These are phyloP conservation scores for Leptatherina wallacei DNA, from an alignment of 2,797 vertebrate species.

Conservation along the genomic window DNA sequence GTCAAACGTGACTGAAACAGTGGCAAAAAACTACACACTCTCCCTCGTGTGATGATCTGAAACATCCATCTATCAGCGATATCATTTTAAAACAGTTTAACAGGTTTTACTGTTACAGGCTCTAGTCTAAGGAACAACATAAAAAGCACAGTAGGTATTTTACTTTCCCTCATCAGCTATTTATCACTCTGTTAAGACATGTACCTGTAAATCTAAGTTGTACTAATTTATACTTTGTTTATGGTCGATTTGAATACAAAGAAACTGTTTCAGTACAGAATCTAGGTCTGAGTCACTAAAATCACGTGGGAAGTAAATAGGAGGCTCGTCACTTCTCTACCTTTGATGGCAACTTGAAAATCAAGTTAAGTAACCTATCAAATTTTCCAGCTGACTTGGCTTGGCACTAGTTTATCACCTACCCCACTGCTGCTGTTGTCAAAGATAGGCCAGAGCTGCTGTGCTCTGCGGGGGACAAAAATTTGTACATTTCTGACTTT, in stretches of 20 bases:
- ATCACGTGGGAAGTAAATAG: not conserved
- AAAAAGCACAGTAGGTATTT: not conserved
- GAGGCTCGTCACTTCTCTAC: not conserved
- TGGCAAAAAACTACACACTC: not conserved
- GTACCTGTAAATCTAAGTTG: not conserved
- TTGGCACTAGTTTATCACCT: not conserved
- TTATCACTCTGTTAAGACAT: not conserved
- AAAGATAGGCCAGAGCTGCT: not conserved
- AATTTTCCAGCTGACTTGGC: not conserved
- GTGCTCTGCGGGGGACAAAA: not conserved
- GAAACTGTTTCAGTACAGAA: not conserved
- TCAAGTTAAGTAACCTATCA: not conserved
- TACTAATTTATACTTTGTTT: not conserved
- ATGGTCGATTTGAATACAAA: not conserved
- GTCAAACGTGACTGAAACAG: not conserved
- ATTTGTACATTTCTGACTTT: constrained; percentile 19
- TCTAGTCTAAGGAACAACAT: no score
- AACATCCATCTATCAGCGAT: not conserved
- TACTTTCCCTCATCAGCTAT: not conserved
- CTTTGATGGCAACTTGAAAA: not conserved
- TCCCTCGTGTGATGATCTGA: no score
- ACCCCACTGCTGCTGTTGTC: not conserved
- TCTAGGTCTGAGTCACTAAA: not conserved
- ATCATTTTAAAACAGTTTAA: not conserved
- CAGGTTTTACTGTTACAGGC: not conserved